A percentile compares a stretch with the other conserved stretches of the same genome.
phyloP scores from a whole-genome alignment of 2,113 vertebrate genomes.

The Crotophaga sulcirostris region DNA sequence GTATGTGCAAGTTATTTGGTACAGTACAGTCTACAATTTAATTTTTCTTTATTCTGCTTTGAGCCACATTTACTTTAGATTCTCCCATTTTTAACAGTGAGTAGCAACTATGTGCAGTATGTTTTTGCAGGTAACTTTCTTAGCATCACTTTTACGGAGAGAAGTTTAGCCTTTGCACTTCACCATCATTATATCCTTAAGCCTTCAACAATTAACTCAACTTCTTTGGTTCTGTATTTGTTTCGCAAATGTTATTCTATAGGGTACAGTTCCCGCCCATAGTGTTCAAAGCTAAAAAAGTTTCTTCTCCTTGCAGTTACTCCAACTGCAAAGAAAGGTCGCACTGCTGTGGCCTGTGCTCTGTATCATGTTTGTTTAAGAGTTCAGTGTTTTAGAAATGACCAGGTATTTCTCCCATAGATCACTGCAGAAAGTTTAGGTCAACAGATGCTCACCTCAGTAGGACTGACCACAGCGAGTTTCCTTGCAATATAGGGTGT shows the following conservation, averaged over 20 bases:
- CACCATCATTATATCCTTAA: not conserved
- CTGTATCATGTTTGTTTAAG: not conserved
- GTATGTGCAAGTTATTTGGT: not conserved
- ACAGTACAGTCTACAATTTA: not conserved
- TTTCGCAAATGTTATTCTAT: not conserved
- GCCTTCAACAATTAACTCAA: not conserved
- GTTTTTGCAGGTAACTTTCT: not conserved
- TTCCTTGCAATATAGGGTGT: slow-evolving; percentile 93
- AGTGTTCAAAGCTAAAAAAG: not conserved
- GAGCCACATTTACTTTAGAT: not conserved
- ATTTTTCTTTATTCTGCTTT: not conserved
- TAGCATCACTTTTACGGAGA: not conserved
- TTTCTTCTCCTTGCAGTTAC: not conserved
- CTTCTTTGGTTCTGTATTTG: not conserved
- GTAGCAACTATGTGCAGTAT: not conserved
- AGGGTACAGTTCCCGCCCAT: not conserved
- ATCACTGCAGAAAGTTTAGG: not conserved
- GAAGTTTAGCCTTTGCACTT: not conserved
- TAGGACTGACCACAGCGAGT: slow-evolving; percentile 79
- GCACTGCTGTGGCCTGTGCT: not conserved
- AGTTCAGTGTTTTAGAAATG: not conserved
- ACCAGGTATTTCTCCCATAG: not conserved
- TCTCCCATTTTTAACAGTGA: not conserved
- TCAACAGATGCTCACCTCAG: slow-evolving; percentile 79
- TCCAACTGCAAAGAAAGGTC: not conserved